Evolutionary conservation across 1,140 invertebrate species (phyloP), one percentile per base, ranked within the genome.

Genomic region (Dinothrombium tinctorium): DNA sequence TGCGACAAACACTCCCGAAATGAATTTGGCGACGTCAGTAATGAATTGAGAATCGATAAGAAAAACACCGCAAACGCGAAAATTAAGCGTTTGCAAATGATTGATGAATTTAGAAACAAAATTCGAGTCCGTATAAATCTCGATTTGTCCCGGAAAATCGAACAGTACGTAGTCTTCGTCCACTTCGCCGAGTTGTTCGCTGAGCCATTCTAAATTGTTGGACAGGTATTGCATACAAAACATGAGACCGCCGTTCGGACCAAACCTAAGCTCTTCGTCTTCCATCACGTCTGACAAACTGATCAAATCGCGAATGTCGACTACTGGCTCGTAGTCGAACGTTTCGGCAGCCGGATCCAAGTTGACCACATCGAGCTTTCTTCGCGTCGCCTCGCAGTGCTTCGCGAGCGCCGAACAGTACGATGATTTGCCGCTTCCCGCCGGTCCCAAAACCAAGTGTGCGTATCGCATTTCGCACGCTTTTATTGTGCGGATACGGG

Each of bases 101-200:
- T 74, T 68, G 1, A 89, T 76, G 21, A 96, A 59, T 47, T 74
- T 69, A 48, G 69, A 69, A 56, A 96, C 86, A 11, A 86, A 73
- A 35, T 77, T 74, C 53, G 98, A 68, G 59, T 98, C 90, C 22
- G 86, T 94, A 57, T 95, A 98, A 0, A 99, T 61, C 60, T 99
- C 94, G 47, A 99, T 90, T 68, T 98, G 92, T 4, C 92, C 90
- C 9, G 92, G 90, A 59, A 89, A 95, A 63, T 98, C 92, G 58
- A 99, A 95, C n/a, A 99, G 60, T 38, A 95, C 73, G 54, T 96
- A 98, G 60, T 96, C 90, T 37, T 70, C 69, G 47, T 70, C 65
- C 2, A 70, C 66, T 9, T 68, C 66, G 11, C 69, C 72, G 11
- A 92, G 57, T 54, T 82, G 71, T 37, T 87, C 78, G 51, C 77